Evolutionary conservation across 37 sponge, comb jelly and placozoan genomes (phyloP).

Genomic region (Trichoplax adhaerens): DNA sequence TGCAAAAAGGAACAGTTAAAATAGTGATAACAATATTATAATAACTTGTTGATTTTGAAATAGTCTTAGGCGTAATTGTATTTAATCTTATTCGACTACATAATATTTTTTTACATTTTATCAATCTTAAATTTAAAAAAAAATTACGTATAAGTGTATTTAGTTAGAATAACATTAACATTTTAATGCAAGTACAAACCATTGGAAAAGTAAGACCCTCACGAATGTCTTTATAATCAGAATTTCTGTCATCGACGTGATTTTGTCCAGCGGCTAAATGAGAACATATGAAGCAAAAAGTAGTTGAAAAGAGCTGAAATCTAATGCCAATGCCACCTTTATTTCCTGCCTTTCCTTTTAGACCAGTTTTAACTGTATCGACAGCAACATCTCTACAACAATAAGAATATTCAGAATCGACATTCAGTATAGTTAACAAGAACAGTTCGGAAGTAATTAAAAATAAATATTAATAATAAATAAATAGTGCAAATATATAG

Average conservation of each 20-base stretch:
- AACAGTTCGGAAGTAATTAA: not conserved
- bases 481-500: not conserved
- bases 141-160: not conserved
- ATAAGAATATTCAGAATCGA: not conserved
- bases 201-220: conserved; percentile 50
- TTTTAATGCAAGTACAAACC: conserved; percentile 4
- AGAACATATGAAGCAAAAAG: conserved; percentile 89
- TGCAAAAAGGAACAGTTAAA: not conserved
- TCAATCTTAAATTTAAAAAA: too few relatives aligned
- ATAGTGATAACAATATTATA: too few relatives aligned
- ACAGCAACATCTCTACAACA: conserved; percentile 47
- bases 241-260: conserved; percentile 67
- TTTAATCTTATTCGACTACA: too few relatives aligned
- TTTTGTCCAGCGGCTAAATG: conserved; percentile 96
- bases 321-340: conserved; percentile 89
- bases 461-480: not conserved
- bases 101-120: too few relatives aligned
- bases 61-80: too few relatives aligned
- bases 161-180: not conserved
- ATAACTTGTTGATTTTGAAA: too few relatives aligned
- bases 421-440: not conserved
- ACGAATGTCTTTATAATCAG: conserved; percentile 70
- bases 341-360: conserved; percentile 89
- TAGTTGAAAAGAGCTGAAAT: conserved; percentile 62
- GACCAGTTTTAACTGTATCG: conserved; percentile 83